Base-by-base conservation (phyloP, 2,113 vertebrate genomes). In the Calidris pugnax region DNA sequence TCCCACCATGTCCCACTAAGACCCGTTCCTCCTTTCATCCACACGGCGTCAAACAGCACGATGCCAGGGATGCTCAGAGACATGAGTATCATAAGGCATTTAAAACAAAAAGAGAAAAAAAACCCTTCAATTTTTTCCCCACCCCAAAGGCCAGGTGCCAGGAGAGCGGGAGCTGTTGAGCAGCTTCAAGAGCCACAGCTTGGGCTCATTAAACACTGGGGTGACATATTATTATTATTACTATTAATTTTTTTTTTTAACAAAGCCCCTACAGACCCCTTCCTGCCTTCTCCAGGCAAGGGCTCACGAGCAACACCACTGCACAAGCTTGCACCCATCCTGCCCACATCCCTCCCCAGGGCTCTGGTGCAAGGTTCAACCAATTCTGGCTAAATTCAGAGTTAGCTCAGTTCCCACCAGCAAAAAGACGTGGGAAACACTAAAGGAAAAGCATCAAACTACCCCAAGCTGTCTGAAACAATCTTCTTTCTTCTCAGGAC, bases 391-490 rank as follows among this genome's bases (percentile, higher is more conserved):
- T 73, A 24, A 17, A 60, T 26, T 16, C 11, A 3, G 57, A 64
- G 10, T 11, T 11, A 47, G 33, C 76, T 41, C 30, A 35, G 55
- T 21, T 62, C 50, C 63, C 67, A 39, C 21, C 39, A 66, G 43
- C 41, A 74, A 66, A 33, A 16, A 1, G 0, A 69, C 0, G 8
- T 4, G 23, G 23, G 26, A 23, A 64, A 77, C 3, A 2, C 21
- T 30, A 43, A 63, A 59, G 17, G 18, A 64, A 87, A 91, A 86
- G 23, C 26, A 82, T 63, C 12, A 30, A 69, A 60, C 15, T 8
- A 62, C 45, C 56, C 39, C 72, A 24, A 28, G 41, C 2, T 37
- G 11, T 55, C 75, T 28, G 26, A 53, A 92, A 53, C 22, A 33
- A 45, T 20, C 22, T 43, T 35, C 22, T 8, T 21, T 37, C 8